phyloP scores from a whole-genome alignment of 2,797 vertebrate species.

The Amazonetta brasiliensis region DNA sequence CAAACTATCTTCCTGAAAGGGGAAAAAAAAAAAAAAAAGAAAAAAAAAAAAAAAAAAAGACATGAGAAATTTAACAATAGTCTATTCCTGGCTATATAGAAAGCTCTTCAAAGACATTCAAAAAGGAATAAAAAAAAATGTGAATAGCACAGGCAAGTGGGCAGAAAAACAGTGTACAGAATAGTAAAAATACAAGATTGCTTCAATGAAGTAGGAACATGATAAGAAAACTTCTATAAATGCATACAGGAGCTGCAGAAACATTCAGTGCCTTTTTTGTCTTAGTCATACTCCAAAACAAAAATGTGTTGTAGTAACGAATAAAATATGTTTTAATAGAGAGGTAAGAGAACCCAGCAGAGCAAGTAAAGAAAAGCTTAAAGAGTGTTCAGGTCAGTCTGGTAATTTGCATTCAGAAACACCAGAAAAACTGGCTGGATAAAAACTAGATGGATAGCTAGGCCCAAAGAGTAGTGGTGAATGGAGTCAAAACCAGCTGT shows the following conservation, averaged over 20 bases:
- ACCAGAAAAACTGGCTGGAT: background rate
- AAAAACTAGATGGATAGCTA: too few relatives aligned
- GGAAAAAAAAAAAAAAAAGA: background rate
- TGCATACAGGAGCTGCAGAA: background rate
- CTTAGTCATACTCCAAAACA: background rate
- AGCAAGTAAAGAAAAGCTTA: background rate
- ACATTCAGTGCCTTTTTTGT: background rate
- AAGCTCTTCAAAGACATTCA: background rate
- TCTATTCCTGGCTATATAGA: background rate
- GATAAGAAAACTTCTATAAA: background rate
- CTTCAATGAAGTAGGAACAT: background rate
- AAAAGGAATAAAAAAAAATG: background rate
- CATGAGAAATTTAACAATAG: background rate
- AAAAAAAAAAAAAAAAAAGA: accelerated
- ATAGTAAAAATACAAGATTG: background rate
- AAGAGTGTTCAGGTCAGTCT: background rate
- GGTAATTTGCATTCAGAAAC: background rate
- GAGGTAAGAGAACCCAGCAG: background rate
- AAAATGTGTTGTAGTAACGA: background rate
- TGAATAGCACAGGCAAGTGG: background rate
- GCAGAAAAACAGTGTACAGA: background rate
- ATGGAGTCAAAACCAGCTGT: too few relatives aligned
- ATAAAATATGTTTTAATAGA: background rate
- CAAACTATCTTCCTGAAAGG: background rate
- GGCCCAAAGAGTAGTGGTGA: too few relatives aligned